Conservation (phyloP, 2,113 vertebrate species). For the Damaliscus lunatus region DNA sequence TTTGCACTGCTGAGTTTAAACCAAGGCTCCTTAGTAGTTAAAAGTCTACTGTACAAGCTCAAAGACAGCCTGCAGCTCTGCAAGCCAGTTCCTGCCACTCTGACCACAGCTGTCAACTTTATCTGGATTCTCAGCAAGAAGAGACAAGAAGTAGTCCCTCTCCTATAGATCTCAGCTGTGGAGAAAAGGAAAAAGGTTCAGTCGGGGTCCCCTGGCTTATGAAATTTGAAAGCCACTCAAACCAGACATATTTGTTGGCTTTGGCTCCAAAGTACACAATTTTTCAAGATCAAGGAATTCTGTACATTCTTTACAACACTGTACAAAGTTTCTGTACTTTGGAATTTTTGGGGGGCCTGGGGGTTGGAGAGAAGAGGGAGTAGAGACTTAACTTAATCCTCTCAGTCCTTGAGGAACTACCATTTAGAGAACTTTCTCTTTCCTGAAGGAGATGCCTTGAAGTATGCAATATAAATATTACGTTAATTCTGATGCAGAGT, state of each 20-base stretch:
- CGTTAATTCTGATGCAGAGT: not conserved
- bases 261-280: not conserved
- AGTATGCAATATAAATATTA: not conserved
- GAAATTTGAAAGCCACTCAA: conserved; percentile 13
- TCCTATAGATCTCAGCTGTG: not conserved
- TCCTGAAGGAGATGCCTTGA: not conserved
- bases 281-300: conserved; percentile 25
- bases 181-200: not conserved
- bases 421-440: not conserved
- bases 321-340: conserved; percentile 3
- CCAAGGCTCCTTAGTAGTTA: not conserved
- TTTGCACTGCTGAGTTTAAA: not conserved
- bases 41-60: not conserved
- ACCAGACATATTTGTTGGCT: not conserved
- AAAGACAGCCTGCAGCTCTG: not conserved
- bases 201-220: not conserved
- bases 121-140: not conserved
- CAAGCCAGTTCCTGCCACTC: not conserved
- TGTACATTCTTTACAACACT: conserved; percentile 9
- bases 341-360: not conserved
- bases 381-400: not conserved
- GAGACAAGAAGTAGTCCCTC: not conserved
- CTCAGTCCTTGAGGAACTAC: not conserved
- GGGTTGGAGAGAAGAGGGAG: not conserved
- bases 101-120: not conserved